These are phyloP conservation scores for Erannis defoliaria DNA, from an alignment of 2,888 invertebrate genomes.

Conservation along the genomic window DNA sequence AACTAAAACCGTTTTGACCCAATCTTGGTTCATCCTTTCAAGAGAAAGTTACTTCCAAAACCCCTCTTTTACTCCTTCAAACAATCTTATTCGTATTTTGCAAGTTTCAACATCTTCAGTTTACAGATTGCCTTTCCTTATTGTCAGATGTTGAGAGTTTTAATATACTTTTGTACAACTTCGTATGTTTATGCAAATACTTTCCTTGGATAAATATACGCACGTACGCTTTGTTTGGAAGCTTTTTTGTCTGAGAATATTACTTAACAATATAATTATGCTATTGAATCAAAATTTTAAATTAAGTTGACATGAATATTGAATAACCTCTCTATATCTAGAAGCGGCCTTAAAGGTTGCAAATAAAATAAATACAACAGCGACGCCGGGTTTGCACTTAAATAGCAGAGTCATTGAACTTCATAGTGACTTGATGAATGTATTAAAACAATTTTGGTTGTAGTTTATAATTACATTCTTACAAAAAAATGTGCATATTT, in stretches of 20 bases:
- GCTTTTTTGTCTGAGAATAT: slow-evolving; percentile 1
- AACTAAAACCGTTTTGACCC: slow-evolving; percentile 32
- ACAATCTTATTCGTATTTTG: slow-evolving; percentile 28
- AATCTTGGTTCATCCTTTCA: slow-evolving; percentile 29
- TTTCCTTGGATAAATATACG: slow-evolving; percentile 3
- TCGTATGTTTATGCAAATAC: slow-evolving; percentile 29
- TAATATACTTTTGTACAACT: slow-evolving; percentile 35
- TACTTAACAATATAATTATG: background rate
- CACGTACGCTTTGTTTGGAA: background rate
- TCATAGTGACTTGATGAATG: slow-evolving; percentile 67
- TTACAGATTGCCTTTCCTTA: slow-evolving; percentile 22
- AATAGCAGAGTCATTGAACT: slow-evolving; percentile 75
- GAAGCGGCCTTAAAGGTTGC: slow-evolving; percentile 56
- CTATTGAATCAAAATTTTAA: background rate
- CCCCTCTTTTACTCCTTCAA: slow-evolving; percentile 23
- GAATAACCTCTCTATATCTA: slow-evolving; percentile 16
- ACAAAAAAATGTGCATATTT: background rate
- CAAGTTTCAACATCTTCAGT: slow-evolving; percentile 23
- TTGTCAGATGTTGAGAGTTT: slow-evolving; percentile 19
- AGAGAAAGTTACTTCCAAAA: slow-evolving; percentile 33
- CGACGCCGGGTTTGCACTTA: slow-evolving; percentile 62
- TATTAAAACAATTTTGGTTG: slow-evolving; percentile 36
- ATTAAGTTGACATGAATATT: background rate
- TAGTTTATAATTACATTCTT: background rate
- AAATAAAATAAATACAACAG: slow-evolving; percentile 64